Base-by-base conservation (phyloP, 92 coral and sea anemone genomes). In the Epizoanthus stellaris region DNA sequence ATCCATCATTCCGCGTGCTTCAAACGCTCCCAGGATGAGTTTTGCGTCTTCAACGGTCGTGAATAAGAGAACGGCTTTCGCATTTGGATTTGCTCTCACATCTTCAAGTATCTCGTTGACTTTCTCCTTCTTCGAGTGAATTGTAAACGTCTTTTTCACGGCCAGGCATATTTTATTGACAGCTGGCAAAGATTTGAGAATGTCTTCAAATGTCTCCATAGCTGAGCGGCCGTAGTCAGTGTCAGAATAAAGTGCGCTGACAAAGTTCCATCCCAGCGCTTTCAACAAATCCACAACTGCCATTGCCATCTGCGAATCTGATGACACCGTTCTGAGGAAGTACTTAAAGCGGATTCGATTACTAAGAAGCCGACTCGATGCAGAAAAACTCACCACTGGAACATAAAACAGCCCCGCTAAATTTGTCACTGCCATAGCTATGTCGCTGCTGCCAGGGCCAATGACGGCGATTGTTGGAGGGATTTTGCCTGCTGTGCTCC, bases 171-270 rank as follows among this genome's bases (percentile, higher is more conserved):
- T 91, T 8, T 90, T 88, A 21, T 72, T 69, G 19, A 82, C 73
- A 11, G 23, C 38, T 8, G 84, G 70, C 15, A 92, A 81, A 25
- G 88, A 65, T 13, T 77, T 74, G 19, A 92, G 90, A 21, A 91
- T 91, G 23, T 89, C 87, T 5, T 92, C 93, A 58, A 95, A 95
- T 0, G 95, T 90, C 21, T 94, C 98, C 16, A 92, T 77, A 5
- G 95, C 98, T 6, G 97, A 95, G 8, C 98, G 76, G 10, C 98
- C 98, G 52, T 95, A 95, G 59, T 93, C 98, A 9, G 93, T 95
- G 77, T 95, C 97, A 30, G 98, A 95, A 75, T 95, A 93, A 67
- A 95, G 68, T 15, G 89, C 91, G 69, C 91, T 92, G 56, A 95
- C 82, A 67, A 89, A 91, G 70, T 93, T 95, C 98, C 98, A 95